Evolutionary conservation across 2,888 invertebrate species (phyloP).

Genomic region (Notodonta dromedarius): DNA sequence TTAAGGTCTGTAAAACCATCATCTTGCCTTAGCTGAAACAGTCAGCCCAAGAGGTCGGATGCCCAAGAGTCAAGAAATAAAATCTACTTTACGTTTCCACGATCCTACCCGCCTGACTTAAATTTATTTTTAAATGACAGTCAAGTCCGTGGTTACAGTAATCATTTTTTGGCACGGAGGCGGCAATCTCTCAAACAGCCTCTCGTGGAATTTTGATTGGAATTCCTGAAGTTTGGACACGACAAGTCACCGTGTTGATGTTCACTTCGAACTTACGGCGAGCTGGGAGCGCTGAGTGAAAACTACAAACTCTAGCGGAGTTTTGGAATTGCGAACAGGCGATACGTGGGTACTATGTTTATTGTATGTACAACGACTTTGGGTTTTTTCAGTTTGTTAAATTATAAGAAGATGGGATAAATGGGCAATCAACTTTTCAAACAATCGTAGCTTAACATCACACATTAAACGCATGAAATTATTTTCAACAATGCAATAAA

Average conservation of each 20-base stretch:
- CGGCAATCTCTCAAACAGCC: background rate
- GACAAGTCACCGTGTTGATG: background rate
- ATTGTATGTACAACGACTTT: too few species aligned
- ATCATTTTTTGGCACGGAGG: background rate
- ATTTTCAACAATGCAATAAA: slow-evolving; percentile 4
- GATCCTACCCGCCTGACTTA: background rate
- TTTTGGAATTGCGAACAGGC: background rate
- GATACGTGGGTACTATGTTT: too few species aligned
- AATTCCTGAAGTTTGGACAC: slow-evolving; percentile 1
- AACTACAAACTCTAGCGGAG: background rate
- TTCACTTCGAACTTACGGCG: background rate
- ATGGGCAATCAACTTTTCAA: background rate
- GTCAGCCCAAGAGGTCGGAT: too few species aligned
- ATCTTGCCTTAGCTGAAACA: too few species aligned
- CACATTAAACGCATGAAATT: background rate
- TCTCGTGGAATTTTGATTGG: slow-evolving; percentile 3
- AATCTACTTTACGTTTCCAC: background rate
- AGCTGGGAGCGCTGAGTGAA: background rate
- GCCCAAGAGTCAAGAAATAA: too few species aligned
- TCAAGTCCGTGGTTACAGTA: background rate
- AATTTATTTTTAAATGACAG: background rate
- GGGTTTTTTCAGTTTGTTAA: too few species aligned
- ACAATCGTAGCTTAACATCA: background rate
- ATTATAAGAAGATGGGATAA: background rate
- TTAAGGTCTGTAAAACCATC: too few species aligned